These are phyloP conservation scores for Metridium senile DNA, from an alignment of 92 coral and sea anemone genomes.

Conservation along the genomic window DNA sequence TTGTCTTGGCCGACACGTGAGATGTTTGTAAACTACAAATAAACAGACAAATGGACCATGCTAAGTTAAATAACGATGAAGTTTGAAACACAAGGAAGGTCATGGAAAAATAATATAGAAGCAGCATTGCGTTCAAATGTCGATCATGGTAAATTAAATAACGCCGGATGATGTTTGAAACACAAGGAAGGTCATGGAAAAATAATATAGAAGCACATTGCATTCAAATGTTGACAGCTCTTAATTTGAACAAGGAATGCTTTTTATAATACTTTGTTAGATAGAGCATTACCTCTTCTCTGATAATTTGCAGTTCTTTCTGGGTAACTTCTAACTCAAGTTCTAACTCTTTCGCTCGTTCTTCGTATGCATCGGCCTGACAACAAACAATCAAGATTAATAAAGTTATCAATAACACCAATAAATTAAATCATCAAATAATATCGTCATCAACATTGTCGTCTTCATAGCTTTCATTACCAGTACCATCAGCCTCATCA, in stretches of 20 bases:
- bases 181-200: no score
- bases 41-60: background rate
- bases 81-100: no score
- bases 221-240: no score
- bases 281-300: conserved; percentile 69
- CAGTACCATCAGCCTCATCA: background rate
- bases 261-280: no score
- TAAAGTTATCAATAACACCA: no score
- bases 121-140: no score
- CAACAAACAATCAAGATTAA: background rate
- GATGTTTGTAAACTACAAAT: conserved; percentile 64
- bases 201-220: no score
- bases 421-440: background rate
- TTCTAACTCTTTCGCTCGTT: conserved; percentile 76
- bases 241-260: no score
- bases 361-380: conserved; percentile 87
- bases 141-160: no score
- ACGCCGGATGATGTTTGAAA: no score
- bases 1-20: conserved; percentile 63
- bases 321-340: conserved; percentile 76
- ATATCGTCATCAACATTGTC: background rate
- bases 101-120: no score
- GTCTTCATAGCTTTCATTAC: background rate
- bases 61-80: no score
- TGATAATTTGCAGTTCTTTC: conserved; percentile 71